Percentiles rank a stretch among this genome's conserved stretches.
These are phyloP conservation scores for Tuberolachnus salignus DNA, from an alignment of 2,888 invertebrate species.

Conservation along the genomic window DNA sequence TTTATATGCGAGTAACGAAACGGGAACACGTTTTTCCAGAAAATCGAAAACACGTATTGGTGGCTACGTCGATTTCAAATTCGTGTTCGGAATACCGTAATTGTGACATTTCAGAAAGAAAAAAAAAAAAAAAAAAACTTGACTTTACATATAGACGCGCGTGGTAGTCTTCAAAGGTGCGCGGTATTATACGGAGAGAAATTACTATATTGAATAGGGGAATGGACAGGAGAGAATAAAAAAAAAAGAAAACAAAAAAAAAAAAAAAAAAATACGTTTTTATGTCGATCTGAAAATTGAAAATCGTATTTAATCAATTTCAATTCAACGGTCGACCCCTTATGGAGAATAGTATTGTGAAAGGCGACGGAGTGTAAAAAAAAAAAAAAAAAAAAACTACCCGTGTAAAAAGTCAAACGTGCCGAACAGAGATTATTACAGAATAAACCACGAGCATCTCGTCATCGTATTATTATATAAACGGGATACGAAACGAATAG, in stretches of 20 bases:
- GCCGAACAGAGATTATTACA: background rate
- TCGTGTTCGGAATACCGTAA: conserved; percentile 45
- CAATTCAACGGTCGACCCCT: conserved; percentile 7
- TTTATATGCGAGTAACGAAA: conserved; percentile 16
- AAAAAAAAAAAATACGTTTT: background rate
- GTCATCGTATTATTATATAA: too few species aligned
- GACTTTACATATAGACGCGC: conserved; percentile 2
- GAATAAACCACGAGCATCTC: too few species aligned
- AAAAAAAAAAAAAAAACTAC: conserved; percentile 19
- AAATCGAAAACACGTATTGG: conserved; percentile 36
- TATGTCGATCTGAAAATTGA: conserved; percentile 19
- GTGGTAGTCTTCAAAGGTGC: conserved; percentile 26
- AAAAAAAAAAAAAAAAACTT: conserved; percentile 15
- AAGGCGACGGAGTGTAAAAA: too few species aligned
- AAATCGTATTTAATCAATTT: conserved; percentile 45
- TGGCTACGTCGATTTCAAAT: conserved; percentile 27
- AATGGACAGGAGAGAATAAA: background rate
- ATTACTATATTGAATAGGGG: background rate
- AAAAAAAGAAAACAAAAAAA: too few species aligned
- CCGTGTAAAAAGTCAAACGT: conserved; percentile 16
- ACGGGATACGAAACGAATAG: too few species aligned
- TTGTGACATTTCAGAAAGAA: conserved; percentile 22
- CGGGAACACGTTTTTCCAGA: background rate
- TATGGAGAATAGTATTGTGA: conserved; percentile 2
- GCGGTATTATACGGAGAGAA: background rate